Conservation (phyloP, 2,888 invertebrate species). For the Tenodera sinensis region DNA sequence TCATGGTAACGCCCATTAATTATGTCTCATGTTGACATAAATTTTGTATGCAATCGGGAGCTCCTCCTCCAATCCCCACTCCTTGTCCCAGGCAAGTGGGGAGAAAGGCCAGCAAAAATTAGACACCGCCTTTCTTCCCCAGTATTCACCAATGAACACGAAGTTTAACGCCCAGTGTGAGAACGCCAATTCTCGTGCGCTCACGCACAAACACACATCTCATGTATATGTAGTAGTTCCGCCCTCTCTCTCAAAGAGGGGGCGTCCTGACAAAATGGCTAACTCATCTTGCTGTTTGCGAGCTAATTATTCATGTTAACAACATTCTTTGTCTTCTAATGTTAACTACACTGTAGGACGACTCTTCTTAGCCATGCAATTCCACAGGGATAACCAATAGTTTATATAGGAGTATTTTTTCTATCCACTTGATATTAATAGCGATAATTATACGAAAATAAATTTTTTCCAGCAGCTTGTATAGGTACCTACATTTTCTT, state of each 20-base stretch:
- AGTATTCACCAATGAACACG: background rate
- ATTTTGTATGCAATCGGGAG: background rate
- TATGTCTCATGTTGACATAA: background rate
- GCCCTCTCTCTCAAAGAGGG: background rate
- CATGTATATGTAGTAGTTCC: background rate
- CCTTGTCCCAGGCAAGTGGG: background rate
- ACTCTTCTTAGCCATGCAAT: too few species aligned
- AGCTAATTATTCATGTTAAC: background rate
- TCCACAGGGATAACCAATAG: too few species aligned
- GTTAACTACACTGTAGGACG: background rate
- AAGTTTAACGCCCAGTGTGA: background rate
- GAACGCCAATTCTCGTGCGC: background rate
- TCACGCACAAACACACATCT: background rate
- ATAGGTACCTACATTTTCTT: too few species aligned
- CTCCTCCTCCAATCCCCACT: background rate
- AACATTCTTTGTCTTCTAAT: background rate
- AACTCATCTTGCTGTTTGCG: conserved; percentile 21
- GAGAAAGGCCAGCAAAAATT: background rate
- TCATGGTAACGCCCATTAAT: background rate
- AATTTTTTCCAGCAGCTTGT: too few species aligned
- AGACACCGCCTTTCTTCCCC: background rate
- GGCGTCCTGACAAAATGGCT: conserved; percentile 4
- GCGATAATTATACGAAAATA: too few species aligned
- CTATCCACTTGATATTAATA: too few species aligned
- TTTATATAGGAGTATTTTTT: too few species aligned